These are phyloP conservation scores for Strongylocentrotus purpuratus DNA, from an alignment of 35 echinoderm and acorn worm genomes.

Conservation along the genomic window DNA sequence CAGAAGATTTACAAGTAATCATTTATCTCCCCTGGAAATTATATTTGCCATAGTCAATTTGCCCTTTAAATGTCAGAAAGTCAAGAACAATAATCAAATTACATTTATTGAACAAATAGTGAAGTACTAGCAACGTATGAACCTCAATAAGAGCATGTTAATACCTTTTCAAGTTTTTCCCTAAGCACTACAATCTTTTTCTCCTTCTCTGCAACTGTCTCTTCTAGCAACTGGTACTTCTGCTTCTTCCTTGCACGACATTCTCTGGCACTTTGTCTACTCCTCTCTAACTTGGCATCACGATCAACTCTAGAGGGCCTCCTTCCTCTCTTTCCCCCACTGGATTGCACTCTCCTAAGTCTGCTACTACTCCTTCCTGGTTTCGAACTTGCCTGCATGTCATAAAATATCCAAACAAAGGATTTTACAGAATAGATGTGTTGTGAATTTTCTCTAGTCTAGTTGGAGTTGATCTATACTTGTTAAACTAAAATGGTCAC, in stretches of 20 bases:
- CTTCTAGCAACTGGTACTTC: slow-evolving; percentile 82
- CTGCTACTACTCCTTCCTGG: slow-evolving; percentile 5
- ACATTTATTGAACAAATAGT: too few relatives aligned
- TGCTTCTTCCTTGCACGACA: slow-evolving; percentile 93
- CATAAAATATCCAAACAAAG: background rate
- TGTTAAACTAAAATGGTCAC: too few relatives aligned
- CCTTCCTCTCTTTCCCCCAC: slow-evolving; percentile 70
- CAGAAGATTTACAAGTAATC: too few relatives aligned
- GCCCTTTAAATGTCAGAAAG: background rate
- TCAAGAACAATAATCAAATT: too few relatives aligned
- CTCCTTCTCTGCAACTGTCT: slow-evolving; percentile 83
- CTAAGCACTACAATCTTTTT: slow-evolving; percentile 58
- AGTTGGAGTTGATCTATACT: too few relatives aligned
- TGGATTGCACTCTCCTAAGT: slow-evolving; percentile 39
- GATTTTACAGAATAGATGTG: too few relatives aligned
- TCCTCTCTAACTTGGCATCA: slow-evolving; percentile 89
- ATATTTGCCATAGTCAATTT: background rate
- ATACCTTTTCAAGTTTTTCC: slow-evolving; percentile 72
- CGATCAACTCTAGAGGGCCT: slow-evolving; percentile 84
- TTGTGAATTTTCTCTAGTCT: too few relatives aligned
- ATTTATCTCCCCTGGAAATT: background rate
- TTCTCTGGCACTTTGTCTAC: slow-evolving; percentile 92
- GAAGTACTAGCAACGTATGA: too few relatives aligned
- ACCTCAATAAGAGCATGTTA: too few relatives aligned
- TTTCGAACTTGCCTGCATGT: background rate